Evolutionary conservation across 2,888 invertebrate species (phyloP), one percentile per base, ranked within the genome.

Genomic region (Lissocephala sabroskyi): DNA sequence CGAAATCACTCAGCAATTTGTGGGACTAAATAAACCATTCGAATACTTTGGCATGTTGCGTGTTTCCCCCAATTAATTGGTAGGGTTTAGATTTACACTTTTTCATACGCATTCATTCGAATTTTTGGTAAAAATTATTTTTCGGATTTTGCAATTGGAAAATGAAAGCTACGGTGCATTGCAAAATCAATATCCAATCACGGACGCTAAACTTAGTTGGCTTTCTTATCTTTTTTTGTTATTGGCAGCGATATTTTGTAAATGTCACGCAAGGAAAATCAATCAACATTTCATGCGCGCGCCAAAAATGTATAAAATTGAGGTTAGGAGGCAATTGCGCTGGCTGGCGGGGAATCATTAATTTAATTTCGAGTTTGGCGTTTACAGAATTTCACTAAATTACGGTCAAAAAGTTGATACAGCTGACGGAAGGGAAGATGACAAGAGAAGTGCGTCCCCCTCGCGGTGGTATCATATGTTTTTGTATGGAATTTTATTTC

Each of bases 171-270:
- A 35, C 51, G 52, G 58, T 46, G 26, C 52, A 41, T 45, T 47
- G 53, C 19, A 36, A 53, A 68, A 76, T 68, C 62, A 62, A 68
- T 68, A 65, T 76, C 65, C 76, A 65, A 73, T 76, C 73, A 62
- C 59, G 45, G 42, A 41, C 62, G 59, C 53, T 49, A 45, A 39
- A 52, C 45, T 45, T 33, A 32, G 47, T 40, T 48, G 14, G 19
- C 32, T 42, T 42, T 42, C 7, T 37, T 37, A 37, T 37, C 19
- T n/a, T 19, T 18, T 10, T 33, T 30, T 11, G 10, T 17, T 18
- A n/a, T n/a, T n/a, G n/a, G n/a, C n/a, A n/a, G n/a, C 10, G 17
- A 18, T 41, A 61, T 61, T 63, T 65, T 59, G 58, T 48, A 59
- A 74, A 68, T 73, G 77, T 75, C 76, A 68, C 64, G 52, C 56